These are phyloP conservation scores for Orthosia cruda DNA, from an alignment of 2,888 invertebrate species.

Conservation along the genomic window DNA sequence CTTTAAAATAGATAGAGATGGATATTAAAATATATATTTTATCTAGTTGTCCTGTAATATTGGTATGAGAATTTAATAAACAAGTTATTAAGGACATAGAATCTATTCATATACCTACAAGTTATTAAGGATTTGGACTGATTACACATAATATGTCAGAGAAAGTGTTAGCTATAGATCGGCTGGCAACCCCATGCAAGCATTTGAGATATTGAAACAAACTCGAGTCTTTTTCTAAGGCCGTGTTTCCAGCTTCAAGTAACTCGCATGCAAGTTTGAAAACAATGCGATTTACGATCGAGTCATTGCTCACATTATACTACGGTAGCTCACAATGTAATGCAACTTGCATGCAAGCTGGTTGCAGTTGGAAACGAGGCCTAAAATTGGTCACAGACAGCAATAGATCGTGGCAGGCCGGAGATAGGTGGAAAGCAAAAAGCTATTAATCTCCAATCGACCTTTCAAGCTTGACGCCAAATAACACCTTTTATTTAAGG, in stretches of 20 bases:
- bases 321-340: too few species aligned
- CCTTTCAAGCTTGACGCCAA: background rate
- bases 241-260: too few species aligned
- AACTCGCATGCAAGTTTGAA: too few species aligned
- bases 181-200: too few species aligned
- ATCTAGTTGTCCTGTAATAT: background rate
- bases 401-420: background rate
- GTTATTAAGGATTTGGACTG: too few species aligned
- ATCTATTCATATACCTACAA: background rate
- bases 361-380: too few species aligned
- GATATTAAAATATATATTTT: background rate
- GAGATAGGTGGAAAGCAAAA: background rate
- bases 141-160: background rate
- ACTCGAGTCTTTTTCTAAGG: background rate
- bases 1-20: background rate
- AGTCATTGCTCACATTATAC: too few species aligned
- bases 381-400: background rate
- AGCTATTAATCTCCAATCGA: background rate
- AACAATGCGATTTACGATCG: too few species aligned
- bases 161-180: background rate
- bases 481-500: slow-evolving; percentile 54
- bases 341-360: too few species aligned
- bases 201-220: background rate
- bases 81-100: too few species aligned
- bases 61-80: too few species aligned